Percentiles rank a stretch among this genome's conserved stretches.
phyloP scores from a whole-genome alignment of 2,113 vertebrate species.

The Erythrocercus mccallii region DNA sequence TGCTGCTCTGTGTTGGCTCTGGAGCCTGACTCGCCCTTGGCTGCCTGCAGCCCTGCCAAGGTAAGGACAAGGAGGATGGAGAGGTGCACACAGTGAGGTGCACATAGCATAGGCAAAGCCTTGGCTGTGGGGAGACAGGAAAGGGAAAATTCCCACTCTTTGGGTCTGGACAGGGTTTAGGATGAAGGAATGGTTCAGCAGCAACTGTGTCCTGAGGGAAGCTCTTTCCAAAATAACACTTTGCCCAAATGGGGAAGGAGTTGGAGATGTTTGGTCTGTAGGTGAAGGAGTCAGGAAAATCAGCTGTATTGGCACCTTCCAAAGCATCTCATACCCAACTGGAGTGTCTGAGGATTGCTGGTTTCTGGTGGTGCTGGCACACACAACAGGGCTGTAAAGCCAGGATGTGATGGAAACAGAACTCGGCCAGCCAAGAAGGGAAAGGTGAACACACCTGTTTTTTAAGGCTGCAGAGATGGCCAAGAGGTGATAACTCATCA shows the following conservation, averaged over 20 bases:
- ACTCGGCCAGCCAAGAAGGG: not conserved
- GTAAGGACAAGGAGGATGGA: not conserved
- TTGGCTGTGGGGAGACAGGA: not conserved
- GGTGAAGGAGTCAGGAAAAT: not conserved
- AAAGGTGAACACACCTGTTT: not conserved
- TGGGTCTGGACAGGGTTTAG: not conserved
- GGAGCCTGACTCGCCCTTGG: not conserved
- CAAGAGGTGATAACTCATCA: not conserved
- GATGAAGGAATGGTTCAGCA: not conserved
- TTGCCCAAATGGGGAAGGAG: not conserved
- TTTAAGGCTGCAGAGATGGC: not conserved
- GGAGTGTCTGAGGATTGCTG: not conserved
- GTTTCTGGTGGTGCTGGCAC: not conserved
- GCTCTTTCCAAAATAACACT: not conserved
- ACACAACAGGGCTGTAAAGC: not conserved
- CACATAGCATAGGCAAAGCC: accelerated
- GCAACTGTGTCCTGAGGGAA: not conserved
- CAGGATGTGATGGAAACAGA: not conserved
- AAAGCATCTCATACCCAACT: not conserved
- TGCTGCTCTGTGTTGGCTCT: not conserved
- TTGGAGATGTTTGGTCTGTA: not conserved
- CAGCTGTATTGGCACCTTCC: not conserved
- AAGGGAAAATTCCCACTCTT: not conserved
- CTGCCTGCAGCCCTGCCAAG: not conserved
- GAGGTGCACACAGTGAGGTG: accelerated